These are phyloP conservation scores for Nylanderia fulva DNA, from an alignment of 1,140 invertebrate genomes.

Conservation along the genomic window DNA sequence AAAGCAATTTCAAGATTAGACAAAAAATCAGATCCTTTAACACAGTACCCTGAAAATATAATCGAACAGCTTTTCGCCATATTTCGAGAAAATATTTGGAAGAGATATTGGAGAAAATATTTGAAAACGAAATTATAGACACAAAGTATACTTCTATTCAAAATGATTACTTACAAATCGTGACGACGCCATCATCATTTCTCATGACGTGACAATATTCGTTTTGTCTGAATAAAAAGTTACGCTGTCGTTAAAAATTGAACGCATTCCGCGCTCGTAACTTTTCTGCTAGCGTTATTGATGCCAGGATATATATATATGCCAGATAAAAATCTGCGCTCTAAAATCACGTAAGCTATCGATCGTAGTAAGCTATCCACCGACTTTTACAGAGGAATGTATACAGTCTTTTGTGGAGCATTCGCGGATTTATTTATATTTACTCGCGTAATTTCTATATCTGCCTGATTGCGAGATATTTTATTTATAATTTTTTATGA, in stretches of 20 bases:
- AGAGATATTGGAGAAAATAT: too few species aligned
- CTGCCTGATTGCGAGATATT: constrained; percentile 4
- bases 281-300: neutral
- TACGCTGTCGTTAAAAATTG: constrained; percentile 1
- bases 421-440: constrained; percentile 21
- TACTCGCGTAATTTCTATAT: neutral
- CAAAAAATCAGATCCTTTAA: neutral
- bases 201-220: neutral
- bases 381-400: neutral
- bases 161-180: neutral
- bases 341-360: constrained; percentile 42
- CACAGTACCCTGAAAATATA: neutral
- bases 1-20: constrained; percentile 44
- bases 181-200: neutral
- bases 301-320: neutral
- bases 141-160: neutral
- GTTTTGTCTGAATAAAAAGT: neutral
- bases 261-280: neutral
- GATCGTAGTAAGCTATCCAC: constrained; percentile 14
- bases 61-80: neutral
- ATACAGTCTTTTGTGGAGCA: neutral
- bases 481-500: neutral
- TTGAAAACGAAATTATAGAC: neutral
- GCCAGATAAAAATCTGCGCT: constrained; percentile 21
- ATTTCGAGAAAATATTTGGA: neutral